Conservation (phyloP, 1,140 invertebrate genomes). For the Drosophila punjabiensis region DNA sequence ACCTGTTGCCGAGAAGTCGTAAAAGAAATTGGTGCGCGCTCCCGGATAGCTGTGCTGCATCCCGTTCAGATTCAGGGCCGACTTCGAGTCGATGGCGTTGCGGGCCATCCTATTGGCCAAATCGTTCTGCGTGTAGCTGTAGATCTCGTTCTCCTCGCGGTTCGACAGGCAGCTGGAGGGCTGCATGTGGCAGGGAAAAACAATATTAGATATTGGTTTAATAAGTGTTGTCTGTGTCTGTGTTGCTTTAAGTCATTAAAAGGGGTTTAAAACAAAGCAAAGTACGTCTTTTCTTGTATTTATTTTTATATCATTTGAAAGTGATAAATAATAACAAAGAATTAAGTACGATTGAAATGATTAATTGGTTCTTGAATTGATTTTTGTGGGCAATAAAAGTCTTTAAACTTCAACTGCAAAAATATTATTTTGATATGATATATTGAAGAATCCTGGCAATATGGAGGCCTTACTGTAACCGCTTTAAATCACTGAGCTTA, state of each 20-base stretch:
- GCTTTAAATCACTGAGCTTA: neutral
- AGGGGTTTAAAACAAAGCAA: neutral
- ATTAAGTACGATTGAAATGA: too few relatives aligned
- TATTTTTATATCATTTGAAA: too few relatives aligned
- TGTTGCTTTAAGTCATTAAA: neutral
- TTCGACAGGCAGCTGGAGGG: conserved; percentile 95
- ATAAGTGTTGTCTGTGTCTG: too few relatives aligned
- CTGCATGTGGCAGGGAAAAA: conserved; percentile 85
- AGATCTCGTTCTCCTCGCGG: conserved; percentile 96
- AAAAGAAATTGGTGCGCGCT: conserved; percentile 83
- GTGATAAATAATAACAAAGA: neutral
- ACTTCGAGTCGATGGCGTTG: conserved; percentile 84
- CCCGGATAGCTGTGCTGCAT: conserved; percentile 85
- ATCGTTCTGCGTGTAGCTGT: conserved; percentile 89
- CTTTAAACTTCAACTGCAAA: too few relatives aligned
- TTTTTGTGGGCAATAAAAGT: neutral
- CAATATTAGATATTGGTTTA: conserved; percentile 7
- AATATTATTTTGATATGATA: neutral
- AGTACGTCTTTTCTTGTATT: neutral
- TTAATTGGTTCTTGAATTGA: too few relatives aligned
- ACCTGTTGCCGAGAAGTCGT: conserved; percentile 85
- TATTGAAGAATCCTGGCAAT: neutral
- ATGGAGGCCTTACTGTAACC: too few relatives aligned
- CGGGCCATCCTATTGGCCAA: conserved; percentile 84
- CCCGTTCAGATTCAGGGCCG: conserved; percentile 82